These are phyloP conservation scores for Zootermopsis nevadensis DNA, from an alignment of 2,888 invertebrate genomes.

Conservation along the genomic window DNA sequence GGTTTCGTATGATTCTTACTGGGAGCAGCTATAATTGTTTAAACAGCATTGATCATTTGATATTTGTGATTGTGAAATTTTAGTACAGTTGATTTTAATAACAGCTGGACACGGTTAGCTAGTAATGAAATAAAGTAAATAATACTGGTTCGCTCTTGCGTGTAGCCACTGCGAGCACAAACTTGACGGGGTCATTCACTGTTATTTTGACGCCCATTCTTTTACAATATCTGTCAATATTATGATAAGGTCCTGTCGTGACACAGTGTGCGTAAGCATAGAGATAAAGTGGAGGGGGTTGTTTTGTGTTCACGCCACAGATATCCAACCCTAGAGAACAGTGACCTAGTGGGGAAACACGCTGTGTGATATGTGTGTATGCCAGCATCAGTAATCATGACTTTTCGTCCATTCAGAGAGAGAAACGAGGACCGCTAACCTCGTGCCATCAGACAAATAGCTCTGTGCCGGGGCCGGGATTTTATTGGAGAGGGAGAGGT, in stretches of 20 bases:
- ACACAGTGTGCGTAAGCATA: not conserved
- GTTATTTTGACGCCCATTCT: constrained; percentile 1
- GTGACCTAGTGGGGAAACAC: not conserved
- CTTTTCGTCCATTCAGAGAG: constrained; percentile 9
- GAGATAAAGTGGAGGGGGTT: not conserved
- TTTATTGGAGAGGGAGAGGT: not conserved
- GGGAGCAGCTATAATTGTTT: too few species aligned
- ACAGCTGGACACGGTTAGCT: too few species aligned
- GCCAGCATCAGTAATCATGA: not conserved
- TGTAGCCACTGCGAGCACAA: not conserved
- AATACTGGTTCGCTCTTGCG: not conserved
- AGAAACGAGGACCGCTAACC: not conserved
- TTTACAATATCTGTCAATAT: not conserved
- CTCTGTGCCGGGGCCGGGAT: constrained; percentile 12
- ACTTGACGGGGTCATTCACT: not conserved
- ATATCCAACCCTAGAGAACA: not conserved
- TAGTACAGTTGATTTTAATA: too few species aligned
- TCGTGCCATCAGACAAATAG: constrained; percentile 9
- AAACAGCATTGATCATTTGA: too few species aligned
- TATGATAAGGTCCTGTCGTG: not conserved
- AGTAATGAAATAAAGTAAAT: not conserved
- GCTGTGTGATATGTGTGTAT: constrained; percentile 21
- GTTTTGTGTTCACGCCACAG: constrained; percentile 1
- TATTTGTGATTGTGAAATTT: too few species aligned
- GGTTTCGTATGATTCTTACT: too few species aligned